Conservation (phyloP, 2,113 vertebrate genomes). For the Pan paniscus region DNA sequence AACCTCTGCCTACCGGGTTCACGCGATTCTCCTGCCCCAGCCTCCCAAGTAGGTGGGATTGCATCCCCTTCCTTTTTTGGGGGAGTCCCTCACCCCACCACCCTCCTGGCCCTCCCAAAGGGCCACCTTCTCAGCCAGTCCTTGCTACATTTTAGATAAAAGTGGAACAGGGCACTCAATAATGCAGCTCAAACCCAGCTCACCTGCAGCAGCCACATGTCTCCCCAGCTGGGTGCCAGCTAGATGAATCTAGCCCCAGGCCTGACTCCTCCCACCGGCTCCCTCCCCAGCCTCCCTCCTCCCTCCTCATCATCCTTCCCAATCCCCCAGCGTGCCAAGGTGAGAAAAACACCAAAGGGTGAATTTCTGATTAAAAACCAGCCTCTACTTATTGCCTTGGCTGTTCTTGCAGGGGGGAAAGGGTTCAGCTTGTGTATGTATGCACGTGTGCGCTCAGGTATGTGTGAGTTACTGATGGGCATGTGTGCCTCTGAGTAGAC, state of each 20-base stretch:
- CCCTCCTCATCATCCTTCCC: constrained; percentile 44
- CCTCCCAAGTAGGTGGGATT: too few species aligned
- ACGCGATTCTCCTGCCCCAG: too few species aligned
- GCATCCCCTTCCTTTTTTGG: too few species aligned
- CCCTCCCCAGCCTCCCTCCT: background rate
- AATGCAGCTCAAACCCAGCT: constrained; percentile 81
- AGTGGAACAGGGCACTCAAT: constrained; percentile 80
- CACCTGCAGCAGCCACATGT: constrained; percentile 70
- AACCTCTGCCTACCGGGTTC: too few species aligned
- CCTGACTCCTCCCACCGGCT: constrained; percentile 68
- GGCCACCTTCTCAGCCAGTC: background rate
- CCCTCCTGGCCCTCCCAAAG: background rate
- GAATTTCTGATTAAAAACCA: constrained; percentile 81
- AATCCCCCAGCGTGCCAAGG: constrained; percentile 46
- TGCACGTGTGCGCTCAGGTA: background rate
- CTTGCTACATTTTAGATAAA: constrained; percentile 82
- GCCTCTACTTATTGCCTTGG: constrained; percentile 25
- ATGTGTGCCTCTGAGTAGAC: background rate
- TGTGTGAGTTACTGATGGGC: background rate
- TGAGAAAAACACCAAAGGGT: constrained; percentile 75
- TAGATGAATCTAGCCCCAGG: constrained; percentile 77
- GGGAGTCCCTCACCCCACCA: background rate
- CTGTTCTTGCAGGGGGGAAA: constrained; percentile 49
- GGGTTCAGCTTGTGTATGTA: background rate
- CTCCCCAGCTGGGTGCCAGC: constrained; percentile 72